Base-by-base conservation (phyloP, 2,888 invertebrate species). In the Eristalis arbustorum region DNA sequence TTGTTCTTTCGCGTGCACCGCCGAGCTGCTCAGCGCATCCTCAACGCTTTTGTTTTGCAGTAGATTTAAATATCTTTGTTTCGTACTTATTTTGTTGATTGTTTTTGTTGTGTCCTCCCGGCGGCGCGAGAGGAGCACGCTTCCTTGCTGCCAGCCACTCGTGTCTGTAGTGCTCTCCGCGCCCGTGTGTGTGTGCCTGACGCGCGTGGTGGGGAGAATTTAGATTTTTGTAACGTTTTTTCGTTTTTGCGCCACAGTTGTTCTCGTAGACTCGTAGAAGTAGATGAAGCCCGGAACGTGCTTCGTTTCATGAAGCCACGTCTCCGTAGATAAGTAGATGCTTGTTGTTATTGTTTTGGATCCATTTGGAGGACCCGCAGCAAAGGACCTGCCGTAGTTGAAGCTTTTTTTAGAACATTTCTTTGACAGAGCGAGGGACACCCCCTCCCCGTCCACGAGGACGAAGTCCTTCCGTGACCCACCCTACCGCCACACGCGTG, bases 311-410 rank as follows among this genome's bases (percentile, higher is more conserved):
- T 49, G n/a, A 66, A 81, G 28, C 22, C 28, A 75, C 34, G 71
- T 61, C 68, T 42, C 42, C 42, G 25, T 56, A 78, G 40, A 64
- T 72, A 49, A 57, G 75, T 80, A 84, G 75, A 63, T 74, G 84
- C 84, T 84, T 84, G 80, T 76, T 80, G 68, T 80, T 80, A 68
- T 84, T 68, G 72, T 84, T 73, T 73, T 72, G 69, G 56, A 74
- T 74, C 61, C 67, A 76, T 67, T 76, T 76, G 40, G 2, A 75
- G 56, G 62, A 56, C 61, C 31, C 31, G 49, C n/a, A 66, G 22
- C 69, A 61, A 40, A 37, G 61, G 63, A 57, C 23, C 13, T 34
- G 25, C 25, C 14, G 59, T 67, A 69, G 23, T 66, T 10, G 11
- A 66, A 79, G 56, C 23, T 80, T 73, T 69, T 42, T n/a, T 49